These are phyloP conservation scores for Corythaeola cristata DNA, from an alignment of 2,113 vertebrate species.

Conservation along the genomic window DNA sequence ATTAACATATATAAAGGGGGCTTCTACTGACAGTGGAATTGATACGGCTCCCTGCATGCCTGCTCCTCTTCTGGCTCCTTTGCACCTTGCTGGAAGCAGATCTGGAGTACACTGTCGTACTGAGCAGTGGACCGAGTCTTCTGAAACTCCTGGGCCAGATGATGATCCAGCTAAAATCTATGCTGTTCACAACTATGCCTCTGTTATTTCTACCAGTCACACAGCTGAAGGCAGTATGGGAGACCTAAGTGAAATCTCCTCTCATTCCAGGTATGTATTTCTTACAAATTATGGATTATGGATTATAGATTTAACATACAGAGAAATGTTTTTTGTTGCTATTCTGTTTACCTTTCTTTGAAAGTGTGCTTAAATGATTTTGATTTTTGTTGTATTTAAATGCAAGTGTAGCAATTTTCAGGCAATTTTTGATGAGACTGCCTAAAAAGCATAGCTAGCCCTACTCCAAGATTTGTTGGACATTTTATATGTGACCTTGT, in stretches of 20 bases:
- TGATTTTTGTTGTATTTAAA: background rate
- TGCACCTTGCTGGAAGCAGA: constrained; percentile 76
- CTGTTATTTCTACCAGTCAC: constrained; percentile 76
- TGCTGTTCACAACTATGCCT: constrained; percentile 79
- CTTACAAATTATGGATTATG: no score
- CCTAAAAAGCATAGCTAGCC: background rate
- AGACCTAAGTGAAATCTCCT: constrained; percentile 91
- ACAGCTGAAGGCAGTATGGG: constrained; percentile 85
- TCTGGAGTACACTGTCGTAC: constrained; percentile 77
- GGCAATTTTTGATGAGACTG: background rate
- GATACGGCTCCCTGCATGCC: constrained; percentile 90
- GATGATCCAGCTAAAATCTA: constrained; percentile 86
- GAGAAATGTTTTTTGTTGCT: background rate
- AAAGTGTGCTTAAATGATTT: background rate
- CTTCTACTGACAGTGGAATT: constrained; percentile 94
- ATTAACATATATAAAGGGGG: constrained; percentile 92
- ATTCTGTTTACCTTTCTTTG: background rate
- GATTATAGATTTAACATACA: background rate
- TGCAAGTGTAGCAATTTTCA: background rate
- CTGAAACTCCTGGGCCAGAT: constrained; percentile 73
- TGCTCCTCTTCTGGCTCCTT: constrained; percentile 65
- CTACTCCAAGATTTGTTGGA: background rate
- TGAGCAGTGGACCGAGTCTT: constrained; percentile 82
- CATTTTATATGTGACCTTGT: background rate
- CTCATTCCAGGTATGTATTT: constrained; percentile 87